Base-by-base conservation (phyloP, 1,140 invertebrate species). In the Acromyrmex echinatior region DNA sequence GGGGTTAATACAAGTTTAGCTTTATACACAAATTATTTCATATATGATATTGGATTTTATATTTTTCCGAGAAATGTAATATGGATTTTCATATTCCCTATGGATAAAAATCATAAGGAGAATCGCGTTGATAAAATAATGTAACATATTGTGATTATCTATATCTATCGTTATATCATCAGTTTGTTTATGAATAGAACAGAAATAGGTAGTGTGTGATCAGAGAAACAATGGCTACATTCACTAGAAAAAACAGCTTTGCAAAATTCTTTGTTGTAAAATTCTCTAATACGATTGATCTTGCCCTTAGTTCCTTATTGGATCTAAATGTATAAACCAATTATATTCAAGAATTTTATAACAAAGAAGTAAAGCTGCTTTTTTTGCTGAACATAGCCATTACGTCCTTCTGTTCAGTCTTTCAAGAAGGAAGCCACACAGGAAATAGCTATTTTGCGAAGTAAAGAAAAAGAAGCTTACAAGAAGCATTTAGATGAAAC, bases 161-260 rank as follows among this genome's bases (percentile, higher is more conserved):
- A 45, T 81, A 60, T 71, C 51, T 18, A 65, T 7, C 45, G 18
- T 49, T 53, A 49, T 45, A 45, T 7, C 53, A 51, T 3, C 5
- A n/a, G 21, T 49, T 62, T 73, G 56, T 84, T 84, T 84, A 49
- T 56, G 56, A 21, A 74, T 21, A 25, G 18, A 62, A 39, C 0
- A 14, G 14, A 16, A 31, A 21, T 5, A 25, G 56, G 76, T 74
- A 62, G 65, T 25, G 14, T 1, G 1, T 21, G 25, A 6, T 62
- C 21, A 18, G 12, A 21, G 35, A 74, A 62, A 49, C 7, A 35
- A 35, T 35, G 31, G 31, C 31, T 35, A 6, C 6, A 6, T 35
- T 35, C 31, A 35, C 31, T 6, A 35, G 31, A 35, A 35, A 35
- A 35, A 35, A 6, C 31, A 35, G 6, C 31, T 35, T 35, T 35